Conservation (phyloP, 2,888 invertebrate species). For the Galerucella calmariensis region DNA sequence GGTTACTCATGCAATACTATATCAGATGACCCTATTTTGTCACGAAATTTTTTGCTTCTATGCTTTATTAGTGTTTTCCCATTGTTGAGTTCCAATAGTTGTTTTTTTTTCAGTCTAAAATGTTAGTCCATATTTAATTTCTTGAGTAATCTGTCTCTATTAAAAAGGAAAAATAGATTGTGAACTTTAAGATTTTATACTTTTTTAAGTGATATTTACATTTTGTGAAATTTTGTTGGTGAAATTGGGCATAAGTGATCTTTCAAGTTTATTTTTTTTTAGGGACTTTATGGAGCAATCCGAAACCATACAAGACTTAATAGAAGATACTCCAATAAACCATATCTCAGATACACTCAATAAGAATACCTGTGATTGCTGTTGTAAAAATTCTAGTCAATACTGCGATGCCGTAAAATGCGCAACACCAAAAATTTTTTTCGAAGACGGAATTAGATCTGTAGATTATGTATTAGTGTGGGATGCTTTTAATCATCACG, state of each 20-base stretch:
- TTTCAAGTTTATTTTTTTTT: background rate
- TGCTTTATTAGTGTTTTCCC: background rate
- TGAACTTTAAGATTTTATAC: too few relatives aligned
- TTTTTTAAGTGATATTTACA: too few relatives aligned
- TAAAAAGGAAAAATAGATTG: too few relatives aligned
- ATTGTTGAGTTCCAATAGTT: background rate
- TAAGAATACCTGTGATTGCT: constrained; percentile 13
- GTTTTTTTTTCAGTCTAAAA: background rate
- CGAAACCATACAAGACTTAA: constrained; percentile 1
- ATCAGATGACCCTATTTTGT: background rate
- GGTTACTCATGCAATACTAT: constrained; percentile 22
- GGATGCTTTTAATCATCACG: constrained; percentile 71
- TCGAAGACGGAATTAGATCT: constrained; percentile 76
- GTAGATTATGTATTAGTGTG: constrained; percentile 85
- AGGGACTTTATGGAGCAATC: constrained; percentile 19
- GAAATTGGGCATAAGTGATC: background rate
- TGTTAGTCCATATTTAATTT: background rate
- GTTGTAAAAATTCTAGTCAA: constrained; percentile 40
- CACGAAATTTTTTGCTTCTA: background rate
- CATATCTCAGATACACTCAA: background rate
- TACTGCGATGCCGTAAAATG: constrained; percentile 50
- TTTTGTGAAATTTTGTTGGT: too few relatives aligned
- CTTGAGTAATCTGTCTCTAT: background rate
- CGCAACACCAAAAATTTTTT: constrained; percentile 71
- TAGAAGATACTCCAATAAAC: constrained; percentile 5